Conservation (phyloP, 2,113 vertebrate genomes). For the Pygoscelis antarcticus region DNA sequence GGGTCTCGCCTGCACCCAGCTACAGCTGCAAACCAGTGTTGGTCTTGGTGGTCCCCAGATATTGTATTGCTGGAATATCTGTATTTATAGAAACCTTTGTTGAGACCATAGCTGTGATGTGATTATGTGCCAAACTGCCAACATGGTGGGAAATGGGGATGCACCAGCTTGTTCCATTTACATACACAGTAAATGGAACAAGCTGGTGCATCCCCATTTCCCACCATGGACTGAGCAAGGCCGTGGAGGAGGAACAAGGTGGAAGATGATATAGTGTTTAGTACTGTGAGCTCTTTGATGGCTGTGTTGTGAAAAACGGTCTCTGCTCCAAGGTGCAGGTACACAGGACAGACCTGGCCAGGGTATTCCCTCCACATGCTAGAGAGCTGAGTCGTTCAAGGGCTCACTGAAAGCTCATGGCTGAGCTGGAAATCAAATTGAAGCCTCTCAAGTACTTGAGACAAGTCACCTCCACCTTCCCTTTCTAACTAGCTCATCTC, state of each 20-base stretch:
- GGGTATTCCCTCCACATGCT: background rate
- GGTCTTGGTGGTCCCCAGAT: background rate
- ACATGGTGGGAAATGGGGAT: background rate
- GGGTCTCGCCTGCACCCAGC: rapidly evolving
- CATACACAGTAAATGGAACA: background rate
- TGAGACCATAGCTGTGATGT: background rate
- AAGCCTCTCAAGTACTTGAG: background rate
- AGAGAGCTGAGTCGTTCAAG: background rate
- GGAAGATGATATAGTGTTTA: background rate
- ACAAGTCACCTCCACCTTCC: rapidly evolving
- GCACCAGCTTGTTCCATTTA: no score
- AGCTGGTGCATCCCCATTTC: background rate
- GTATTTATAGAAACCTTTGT: background rate
- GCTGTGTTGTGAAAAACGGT: background rate
- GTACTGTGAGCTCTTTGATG: background rate
- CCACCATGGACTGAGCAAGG: background rate
- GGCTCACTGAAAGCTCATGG: background rate
- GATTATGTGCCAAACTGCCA: background rate
- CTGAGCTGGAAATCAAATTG: background rate
- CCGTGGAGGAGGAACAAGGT: background rate
- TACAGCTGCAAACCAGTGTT: background rate
- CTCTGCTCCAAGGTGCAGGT: background rate
- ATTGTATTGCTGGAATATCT: background rate
- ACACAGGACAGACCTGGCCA: background rate
- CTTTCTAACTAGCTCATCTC: background rate